Percentiles rank a stretch among this genome's conserved stretches.
Conservation (phyloP, 2,888 invertebrate species). For the Ferdinandea cuprea region DNA sequence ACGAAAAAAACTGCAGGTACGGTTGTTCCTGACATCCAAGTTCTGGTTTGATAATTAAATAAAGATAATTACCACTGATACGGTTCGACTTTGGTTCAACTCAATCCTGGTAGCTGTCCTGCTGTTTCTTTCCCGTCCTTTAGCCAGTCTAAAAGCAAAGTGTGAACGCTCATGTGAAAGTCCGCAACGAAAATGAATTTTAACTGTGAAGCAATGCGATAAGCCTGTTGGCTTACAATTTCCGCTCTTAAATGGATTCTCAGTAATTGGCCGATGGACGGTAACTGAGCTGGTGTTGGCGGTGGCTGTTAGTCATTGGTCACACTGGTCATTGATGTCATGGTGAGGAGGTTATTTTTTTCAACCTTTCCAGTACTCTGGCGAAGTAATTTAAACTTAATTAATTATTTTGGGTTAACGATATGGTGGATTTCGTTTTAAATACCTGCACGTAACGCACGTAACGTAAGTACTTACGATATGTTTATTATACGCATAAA, state of each 20-base stretch:
- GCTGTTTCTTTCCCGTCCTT: too few species aligned
- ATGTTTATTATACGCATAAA: constrained; percentile 20
- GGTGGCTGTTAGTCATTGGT: background rate
- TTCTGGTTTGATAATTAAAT: constrained; percentile 62
- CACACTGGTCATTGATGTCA: background rate
- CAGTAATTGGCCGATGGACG: constrained; percentile 28
- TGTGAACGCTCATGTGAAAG: constrained; percentile 38
- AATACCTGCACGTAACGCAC: background rate
- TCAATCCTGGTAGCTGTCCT: background rate
- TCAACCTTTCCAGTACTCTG: too few species aligned
- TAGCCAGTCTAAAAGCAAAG: constrained; percentile 29
- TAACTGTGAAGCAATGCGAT: constrained; percentile 52
- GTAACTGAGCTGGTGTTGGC: background rate
- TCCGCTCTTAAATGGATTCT: constrained; percentile 61
- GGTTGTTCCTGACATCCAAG: background rate
- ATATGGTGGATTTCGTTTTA: background rate
- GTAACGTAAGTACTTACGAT: constrained; percentile 1
- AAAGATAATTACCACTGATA: constrained; percentile 73
- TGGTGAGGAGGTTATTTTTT: background rate
- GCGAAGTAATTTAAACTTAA: constrained; percentile 32
- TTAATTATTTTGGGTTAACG: constrained; percentile 14
- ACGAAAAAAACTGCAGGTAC: constrained; percentile 46
- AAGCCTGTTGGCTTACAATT: constrained; percentile 69
- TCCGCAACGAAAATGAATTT: constrained; percentile 50
- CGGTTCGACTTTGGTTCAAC: constrained; percentile 30